phyloP scores from a whole-genome alignment of 2,888 invertebrate genomes.

The Leptura quadrifasciata region DNA sequence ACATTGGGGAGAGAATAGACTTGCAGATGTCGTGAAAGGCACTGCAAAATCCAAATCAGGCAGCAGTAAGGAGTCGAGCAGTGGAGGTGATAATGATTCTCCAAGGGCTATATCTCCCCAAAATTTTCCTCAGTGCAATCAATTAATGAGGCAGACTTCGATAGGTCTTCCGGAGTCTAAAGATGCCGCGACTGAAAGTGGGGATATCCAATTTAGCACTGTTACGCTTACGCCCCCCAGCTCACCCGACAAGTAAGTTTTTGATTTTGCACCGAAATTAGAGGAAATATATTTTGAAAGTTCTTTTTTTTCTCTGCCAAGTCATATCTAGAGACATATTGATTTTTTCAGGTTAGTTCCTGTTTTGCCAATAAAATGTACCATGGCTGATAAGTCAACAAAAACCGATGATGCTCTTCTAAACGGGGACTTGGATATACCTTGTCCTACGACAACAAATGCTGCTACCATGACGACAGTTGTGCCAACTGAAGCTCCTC shows the following conservation, averaged over 20 bases:
- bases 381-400: conserved; percentile 82
- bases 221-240: conserved; percentile 77
- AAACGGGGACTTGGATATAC: conserved; percentile 65
- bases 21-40: conserved; percentile 88
- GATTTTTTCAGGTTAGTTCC: conserved; percentile 69
- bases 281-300: too few relatives aligned
- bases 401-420: conserved; percentile 78
- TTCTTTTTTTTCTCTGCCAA: too few relatives aligned
- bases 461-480: conserved; percentile 77
- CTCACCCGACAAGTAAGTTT: conserved; percentile 79
- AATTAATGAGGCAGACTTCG: conserved; percentile 45
- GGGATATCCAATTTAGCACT: conserved; percentile 72
- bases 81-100: conserved; percentile 67
- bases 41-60: conserved; percentile 75
- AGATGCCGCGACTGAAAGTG: conserved; percentile 64
- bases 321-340: background rate
- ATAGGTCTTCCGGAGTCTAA: conserved; percentile 60
- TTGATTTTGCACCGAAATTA: background rate
- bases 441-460: conserved; percentile 73
- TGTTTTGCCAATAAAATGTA: conserved; percentile 71
- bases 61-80: conserved; percentile 62
- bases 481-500: conserved; percentile 67
- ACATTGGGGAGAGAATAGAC: conserved; percentile 78
- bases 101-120: conserved; percentile 70
- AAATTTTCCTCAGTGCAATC: conserved; percentile 53